A percentile compares a stretch with the other conserved stretches of the same genome.
Evolutionary conservation across 2,113 vertebrate species (phyloP).

Genomic region (Pangasianodon gigas): DNA sequence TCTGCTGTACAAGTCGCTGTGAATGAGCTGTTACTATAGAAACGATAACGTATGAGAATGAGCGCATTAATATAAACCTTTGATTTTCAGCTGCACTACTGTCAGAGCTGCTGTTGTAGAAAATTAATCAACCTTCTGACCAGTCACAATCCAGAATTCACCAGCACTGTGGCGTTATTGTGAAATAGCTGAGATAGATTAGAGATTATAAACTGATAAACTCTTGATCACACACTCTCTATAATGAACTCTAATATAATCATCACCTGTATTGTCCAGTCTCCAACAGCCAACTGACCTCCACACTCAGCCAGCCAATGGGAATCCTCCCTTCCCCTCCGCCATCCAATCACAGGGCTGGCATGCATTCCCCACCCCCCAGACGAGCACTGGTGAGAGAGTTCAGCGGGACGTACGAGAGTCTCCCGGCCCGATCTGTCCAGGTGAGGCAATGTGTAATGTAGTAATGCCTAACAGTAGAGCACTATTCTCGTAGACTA

Average conservation of each 20-base stretch:
- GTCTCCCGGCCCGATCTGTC: slow-evolving; percentile 84
- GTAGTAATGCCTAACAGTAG: neutral
- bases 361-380: slow-evolving; percentile 91
- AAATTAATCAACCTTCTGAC: neutral
- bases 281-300: slow-evolving; percentile 63
- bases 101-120: neutral
- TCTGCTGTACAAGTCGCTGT: neutral
- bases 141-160: neutral
- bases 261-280: slow-evolving; percentile 40
- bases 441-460: slow-evolving; percentile 69
- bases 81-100: too few relatives aligned
- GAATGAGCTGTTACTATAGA: neutral
- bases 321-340: slow-evolving; percentile 75
- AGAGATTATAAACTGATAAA: neutral
- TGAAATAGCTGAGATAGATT: neutral
- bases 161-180: neutral
- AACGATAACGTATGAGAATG: neutral
- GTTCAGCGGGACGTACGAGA: slow-evolving; percentile 86
- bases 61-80: neutral
- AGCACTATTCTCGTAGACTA: neutral
- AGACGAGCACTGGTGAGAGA: slow-evolving; percentile 77
- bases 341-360: slow-evolving; percentile 74
- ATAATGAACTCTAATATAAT: neutral
- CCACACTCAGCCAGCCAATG: slow-evolving; percentile 68
- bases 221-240: neutral